Conservation (phyloP, 2,888 invertebrate genomes). For the Choristoneura rosaceana region DNA sequence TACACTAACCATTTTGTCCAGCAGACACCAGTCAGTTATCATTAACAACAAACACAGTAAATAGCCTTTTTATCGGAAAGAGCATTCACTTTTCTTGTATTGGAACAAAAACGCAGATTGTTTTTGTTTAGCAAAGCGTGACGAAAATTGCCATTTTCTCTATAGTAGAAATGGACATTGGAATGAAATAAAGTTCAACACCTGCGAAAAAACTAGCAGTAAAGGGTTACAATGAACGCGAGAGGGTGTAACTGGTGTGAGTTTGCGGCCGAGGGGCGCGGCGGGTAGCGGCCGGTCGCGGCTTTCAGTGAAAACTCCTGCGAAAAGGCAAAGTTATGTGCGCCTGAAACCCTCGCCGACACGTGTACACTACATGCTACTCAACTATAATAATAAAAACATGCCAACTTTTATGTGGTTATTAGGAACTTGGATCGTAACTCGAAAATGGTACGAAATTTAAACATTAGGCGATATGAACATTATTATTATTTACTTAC, state of each 20-base stretch:
- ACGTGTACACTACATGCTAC: conserved; percentile 58
- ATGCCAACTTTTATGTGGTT: conserved; percentile 47
- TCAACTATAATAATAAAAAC: conserved; percentile 53
- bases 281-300: conserved; percentile 59
- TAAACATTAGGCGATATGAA: not conserved
- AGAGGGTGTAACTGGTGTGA: conserved; percentile 59
- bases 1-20: conserved; percentile 4
- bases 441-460: not conserved
- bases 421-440: conserved; percentile 9
- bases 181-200: conserved; percentile 36
- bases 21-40: not conserved
- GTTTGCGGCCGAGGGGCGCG: conserved; percentile 62
- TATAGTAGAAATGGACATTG: conserved; percentile 3
- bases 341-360: conserved; percentile 62
- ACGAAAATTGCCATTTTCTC: too few species aligned
- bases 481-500: not conserved
- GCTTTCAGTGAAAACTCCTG: conserved; percentile 66
- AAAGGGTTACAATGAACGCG: conserved; percentile 69
- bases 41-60: not conserved
- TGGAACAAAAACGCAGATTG: not conserved
- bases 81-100: not conserved
- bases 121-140: not conserved
- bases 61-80: not conserved
- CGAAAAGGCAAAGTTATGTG: conserved; percentile 71
- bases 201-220: conserved; percentile 62